A percentile compares a stretch with the other conserved stretches of the same genome.
These are phyloP conservation scores for Pampusana beccarii DNA, from an alignment of 2,113 vertebrate species.

Conservation along the genomic window DNA sequence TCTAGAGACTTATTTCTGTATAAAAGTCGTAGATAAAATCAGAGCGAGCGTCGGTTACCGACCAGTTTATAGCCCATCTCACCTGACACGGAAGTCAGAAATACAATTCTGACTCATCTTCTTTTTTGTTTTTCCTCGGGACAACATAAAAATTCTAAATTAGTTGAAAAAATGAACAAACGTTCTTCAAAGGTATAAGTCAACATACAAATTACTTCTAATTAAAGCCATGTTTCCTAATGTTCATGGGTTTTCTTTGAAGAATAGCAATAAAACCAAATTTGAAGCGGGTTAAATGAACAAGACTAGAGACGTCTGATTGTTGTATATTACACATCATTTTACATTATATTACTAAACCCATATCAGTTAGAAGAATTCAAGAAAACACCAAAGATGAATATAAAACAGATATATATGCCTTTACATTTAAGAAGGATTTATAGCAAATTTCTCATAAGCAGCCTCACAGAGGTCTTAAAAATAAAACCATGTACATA, in stretches of 20 bases:
- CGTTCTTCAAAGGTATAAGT: conserved; percentile 73
- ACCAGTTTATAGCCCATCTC: not conserved
- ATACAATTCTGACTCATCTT: not conserved
- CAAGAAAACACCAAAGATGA: conserved; percentile 33
- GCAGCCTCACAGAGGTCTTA: conserved; percentile 7
- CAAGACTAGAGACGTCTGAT: conserved; percentile 66
- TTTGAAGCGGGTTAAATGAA: conserved; percentile 71
- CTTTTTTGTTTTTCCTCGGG: not conserved
- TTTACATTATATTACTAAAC: conserved; percentile 69
- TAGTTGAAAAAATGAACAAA: conserved; percentile 65
- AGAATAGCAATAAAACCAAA: conserved; percentile 53
- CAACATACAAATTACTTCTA: conserved; percentile 75
- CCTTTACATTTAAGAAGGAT: not conserved
- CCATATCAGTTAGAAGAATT: conserved; percentile 50
- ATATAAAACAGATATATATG: not conserved
- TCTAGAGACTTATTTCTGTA: not conserved
- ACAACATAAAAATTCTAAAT: conserved; percentile 66
- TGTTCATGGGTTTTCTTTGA: conserved; percentile 70
- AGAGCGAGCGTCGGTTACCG: not conserved
- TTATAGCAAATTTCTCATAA: not conserved
- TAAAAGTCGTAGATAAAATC: not conserved
- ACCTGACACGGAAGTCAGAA: not conserved
- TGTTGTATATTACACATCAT: conserved; percentile 71
- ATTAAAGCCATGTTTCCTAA: conserved; percentile 73
- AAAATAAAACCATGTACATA: conserved; percentile 34